phyloP scores from a whole-genome alignment of 1,140 invertebrate genomes.

The Steinernema feltiae region DNA sequence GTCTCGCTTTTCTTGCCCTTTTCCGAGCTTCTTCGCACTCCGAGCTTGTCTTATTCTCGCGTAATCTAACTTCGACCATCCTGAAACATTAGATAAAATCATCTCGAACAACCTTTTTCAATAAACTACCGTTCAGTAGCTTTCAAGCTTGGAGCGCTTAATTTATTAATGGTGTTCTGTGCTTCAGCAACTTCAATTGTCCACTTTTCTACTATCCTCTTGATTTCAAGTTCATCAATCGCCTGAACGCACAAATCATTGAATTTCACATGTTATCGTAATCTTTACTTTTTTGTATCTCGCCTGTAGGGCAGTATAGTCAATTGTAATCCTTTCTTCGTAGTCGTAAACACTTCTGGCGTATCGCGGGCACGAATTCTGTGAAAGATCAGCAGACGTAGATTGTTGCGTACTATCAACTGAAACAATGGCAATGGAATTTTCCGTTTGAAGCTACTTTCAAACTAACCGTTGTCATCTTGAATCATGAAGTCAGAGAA shows the following conservation, averaged over 20 bases:
- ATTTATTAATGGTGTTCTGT: constrained; percentile 78
- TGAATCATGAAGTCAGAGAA: constrained; percentile 10
- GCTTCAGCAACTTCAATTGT: constrained; percentile 78
- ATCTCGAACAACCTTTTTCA: not conserved
- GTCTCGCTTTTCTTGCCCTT: constrained; percentile 85
- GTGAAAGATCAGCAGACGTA: no score
- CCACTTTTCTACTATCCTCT: constrained; percentile 75
- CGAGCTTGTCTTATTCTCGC: constrained; percentile 87
- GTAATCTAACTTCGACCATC: constrained; percentile 86
- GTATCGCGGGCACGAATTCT: no score
- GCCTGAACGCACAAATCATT: constrained; percentile 16
- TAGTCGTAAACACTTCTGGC: not conserved
- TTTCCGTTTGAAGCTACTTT: no score
- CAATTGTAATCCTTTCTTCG: constrained; percentile 75
- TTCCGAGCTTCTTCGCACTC: constrained; percentile 90
- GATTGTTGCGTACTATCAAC: no score
- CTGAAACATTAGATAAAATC: constrained; percentile 60
- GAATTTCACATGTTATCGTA: constrained; percentile 17
- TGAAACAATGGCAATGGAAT: no score
- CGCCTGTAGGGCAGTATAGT: constrained; percentile 75
- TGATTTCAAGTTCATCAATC: constrained; percentile 70
- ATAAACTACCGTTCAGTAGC: constrained; percentile 64
- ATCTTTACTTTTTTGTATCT: constrained; percentile 71
- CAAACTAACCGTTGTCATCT: not conserved
- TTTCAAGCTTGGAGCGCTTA: constrained; percentile 95